These are phyloP conservation scores for Cydia splendana DNA, from an alignment of 1,140 invertebrate genomes.

Conservation along the genomic window DNA sequence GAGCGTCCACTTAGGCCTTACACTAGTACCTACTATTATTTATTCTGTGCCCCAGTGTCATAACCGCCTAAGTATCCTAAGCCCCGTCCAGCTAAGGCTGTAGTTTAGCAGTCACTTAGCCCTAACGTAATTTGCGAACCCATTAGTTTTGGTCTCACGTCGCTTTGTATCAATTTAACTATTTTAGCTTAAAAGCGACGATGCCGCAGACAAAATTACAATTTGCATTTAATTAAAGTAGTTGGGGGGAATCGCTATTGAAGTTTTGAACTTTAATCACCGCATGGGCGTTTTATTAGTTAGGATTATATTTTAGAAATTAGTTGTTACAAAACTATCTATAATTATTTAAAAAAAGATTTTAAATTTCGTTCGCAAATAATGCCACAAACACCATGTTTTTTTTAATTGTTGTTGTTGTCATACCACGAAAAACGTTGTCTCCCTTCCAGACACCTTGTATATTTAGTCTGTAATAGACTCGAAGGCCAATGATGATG, in stretches of 20 bases:
- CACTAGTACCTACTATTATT: too few species aligned
- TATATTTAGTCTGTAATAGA: too few species aligned
- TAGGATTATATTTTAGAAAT: not conserved
- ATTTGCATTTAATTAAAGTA: not conserved
- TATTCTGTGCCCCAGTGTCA: too few species aligned
- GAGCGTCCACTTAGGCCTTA: too few species aligned
- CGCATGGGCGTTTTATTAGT: not conserved
- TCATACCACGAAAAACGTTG: too few species aligned
- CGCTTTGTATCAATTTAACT: constrained; percentile 15
- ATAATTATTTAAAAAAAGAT: too few species aligned
- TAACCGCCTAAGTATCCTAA: not conserved
- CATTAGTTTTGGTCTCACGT: constrained; percentile 15
- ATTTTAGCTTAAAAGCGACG: not conserved
- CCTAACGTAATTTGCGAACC: not conserved
- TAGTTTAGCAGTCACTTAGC: not conserved
- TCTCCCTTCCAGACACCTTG: too few species aligned
- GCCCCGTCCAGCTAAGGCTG: not conserved
- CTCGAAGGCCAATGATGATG: too few species aligned
- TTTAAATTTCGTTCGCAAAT: too few species aligned
- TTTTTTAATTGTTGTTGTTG: too few species aligned
- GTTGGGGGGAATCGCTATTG: not conserved
- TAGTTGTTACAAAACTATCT: not conserved
- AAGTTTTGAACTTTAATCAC: not conserved
- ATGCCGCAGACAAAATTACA: constrained; percentile 1
- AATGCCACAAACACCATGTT: too few species aligned